Evolutionary conservation across 2,888 invertebrate genomes (phyloP).

Genomic region (Leucoptera coffeella): DNA sequence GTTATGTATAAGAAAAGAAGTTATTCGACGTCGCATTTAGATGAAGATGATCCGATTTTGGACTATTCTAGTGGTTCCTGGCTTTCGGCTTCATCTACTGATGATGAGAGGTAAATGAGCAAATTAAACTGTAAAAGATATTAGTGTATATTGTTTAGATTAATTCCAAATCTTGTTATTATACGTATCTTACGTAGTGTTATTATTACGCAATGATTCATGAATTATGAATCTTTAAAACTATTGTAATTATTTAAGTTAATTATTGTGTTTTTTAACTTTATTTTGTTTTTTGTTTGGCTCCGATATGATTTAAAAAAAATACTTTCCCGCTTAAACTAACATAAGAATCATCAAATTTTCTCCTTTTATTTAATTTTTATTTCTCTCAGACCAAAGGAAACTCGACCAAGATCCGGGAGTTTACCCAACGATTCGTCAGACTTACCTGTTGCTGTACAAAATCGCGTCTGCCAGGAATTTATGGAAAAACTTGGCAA

Average conservation of each 20-base stretch:
- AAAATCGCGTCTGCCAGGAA: slow-evolving; percentile 25
- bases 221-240: too few relatives aligned
- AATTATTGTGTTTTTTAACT: too few relatives aligned
- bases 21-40: slow-evolving; percentile 23
- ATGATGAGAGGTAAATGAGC: slow-evolving; percentile 26
- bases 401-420: slow-evolving; percentile 26
- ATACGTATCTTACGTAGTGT: too few relatives aligned
- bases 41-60: slow-evolving; percentile 12
- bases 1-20: slow-evolving; percentile 19
- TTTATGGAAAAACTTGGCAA: slow-evolving; percentile 46
- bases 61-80: slow-evolving; percentile 29
- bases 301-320: too few relatives aligned
- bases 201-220: too few relatives aligned
- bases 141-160: too few relatives aligned
- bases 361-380: slow-evolving; percentile 2
- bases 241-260: too few relatives aligned
- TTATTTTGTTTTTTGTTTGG: too few relatives aligned
- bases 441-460: slow-evolving; percentile 9
- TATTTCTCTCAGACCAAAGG: slow-evolving; percentile 17
- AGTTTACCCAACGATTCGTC: slow-evolving; percentile 22
- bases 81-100: slow-evolving; percentile 22
- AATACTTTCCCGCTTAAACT: too few relatives aligned
- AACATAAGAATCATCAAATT: slow-evolving; percentile 3
- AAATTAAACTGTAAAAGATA: too few relatives aligned
- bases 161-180: too few relatives aligned